phyloP scores from a whole-genome alignment of 1,140 invertebrate species.

The Lordiphosa mommai region DNA sequence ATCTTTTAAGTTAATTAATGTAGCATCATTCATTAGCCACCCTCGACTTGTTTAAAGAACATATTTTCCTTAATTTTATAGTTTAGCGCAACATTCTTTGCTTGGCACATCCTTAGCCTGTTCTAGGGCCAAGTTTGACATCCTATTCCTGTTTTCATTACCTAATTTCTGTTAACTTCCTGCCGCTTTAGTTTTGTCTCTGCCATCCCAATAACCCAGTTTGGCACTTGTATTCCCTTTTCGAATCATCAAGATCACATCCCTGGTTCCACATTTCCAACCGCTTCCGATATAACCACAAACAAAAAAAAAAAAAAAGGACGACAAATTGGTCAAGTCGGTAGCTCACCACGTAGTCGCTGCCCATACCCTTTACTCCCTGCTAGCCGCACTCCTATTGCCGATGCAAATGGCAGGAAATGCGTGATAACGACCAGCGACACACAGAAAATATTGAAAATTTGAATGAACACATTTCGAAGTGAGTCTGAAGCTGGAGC shows the following conservation, averaged over 20 bases:
- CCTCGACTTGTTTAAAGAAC: too few species aligned
- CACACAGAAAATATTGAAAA: conserved; percentile 63
- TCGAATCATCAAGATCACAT: too few species aligned
- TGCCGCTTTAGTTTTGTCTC: too few species aligned
- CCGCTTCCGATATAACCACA: conserved; percentile 44
- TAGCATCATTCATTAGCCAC: too few species aligned
- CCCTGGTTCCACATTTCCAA: too few species aligned
- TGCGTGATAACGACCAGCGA: conserved; percentile 69
- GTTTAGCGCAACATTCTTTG: too few species aligned
- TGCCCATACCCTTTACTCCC: not conserved
- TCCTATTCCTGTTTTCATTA: too few species aligned
- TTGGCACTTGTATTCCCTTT: not conserved
- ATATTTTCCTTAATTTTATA: too few species aligned
- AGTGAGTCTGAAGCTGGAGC: conserved; percentile 22
- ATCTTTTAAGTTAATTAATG: too few species aligned
- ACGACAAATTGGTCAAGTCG: conserved; percentile 68
- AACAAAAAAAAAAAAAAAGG: conserved; percentile 7
- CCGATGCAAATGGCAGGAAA: conserved; percentile 70
- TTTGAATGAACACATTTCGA: conserved; percentile 51
- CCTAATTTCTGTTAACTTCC: too few species aligned
- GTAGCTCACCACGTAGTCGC: conserved; percentile 25
- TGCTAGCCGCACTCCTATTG: conserved; percentile 11
- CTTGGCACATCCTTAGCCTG: too few species aligned
- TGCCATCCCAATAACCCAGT: not conserved
- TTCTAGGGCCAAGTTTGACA: too few species aligned